Percentiles rank a stretch among this genome's conserved stretches.
These are phyloP conservation scores for Axea sp. DNA, from an alignment of 2,888 invertebrate genomes.

Conservation along the genomic window DNA sequence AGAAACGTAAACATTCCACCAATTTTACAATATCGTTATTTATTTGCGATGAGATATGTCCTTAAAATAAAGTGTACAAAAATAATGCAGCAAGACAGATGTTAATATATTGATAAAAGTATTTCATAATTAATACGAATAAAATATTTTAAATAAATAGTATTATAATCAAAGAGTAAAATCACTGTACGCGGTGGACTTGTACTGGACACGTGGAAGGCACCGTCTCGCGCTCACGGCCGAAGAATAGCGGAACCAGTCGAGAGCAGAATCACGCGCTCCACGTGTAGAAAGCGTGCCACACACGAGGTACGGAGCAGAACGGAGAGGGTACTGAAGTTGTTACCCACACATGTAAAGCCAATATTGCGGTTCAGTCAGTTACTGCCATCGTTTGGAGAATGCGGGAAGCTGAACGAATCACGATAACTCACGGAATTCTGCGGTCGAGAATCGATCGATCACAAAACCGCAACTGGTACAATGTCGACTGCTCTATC, in stretches of 20 bases:
- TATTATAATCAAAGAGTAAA: too few relatives aligned
- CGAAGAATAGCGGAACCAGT: conserved; percentile 68
- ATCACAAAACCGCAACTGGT: conserved; percentile 54
- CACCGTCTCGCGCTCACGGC: conserved; percentile 70
- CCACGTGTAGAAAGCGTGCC: conserved; percentile 78
- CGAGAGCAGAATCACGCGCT: conserved; percentile 71
- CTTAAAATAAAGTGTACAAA: too few relatives aligned
- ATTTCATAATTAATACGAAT: too few relatives aligned
- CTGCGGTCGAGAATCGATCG: conserved; percentile 49
- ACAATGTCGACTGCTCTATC: conserved; percentile 46
- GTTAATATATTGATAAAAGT: too few relatives aligned
- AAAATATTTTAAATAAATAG: too few relatives aligned
- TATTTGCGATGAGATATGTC: too few relatives aligned
- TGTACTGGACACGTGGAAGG: conserved; percentile 75
- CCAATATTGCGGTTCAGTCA: conserved; percentile 52
- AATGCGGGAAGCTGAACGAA: conserved; percentile 52
- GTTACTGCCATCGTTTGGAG: conserved; percentile 61
- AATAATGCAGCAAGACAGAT: too few relatives aligned
- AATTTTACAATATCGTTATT: too few relatives aligned
- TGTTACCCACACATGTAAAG: conserved; percentile 26
- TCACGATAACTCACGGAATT: conserved; percentile 43
- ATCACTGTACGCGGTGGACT: conserved; percentile 65
- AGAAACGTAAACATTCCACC: too few relatives aligned
- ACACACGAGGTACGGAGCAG: conserved; percentile 70
- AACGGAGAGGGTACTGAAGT: conserved; percentile 24